These are phyloP conservation scores for Ciconia maguari DNA, from an alignment of 2,113 vertebrate species.

Conservation along the genomic window DNA sequence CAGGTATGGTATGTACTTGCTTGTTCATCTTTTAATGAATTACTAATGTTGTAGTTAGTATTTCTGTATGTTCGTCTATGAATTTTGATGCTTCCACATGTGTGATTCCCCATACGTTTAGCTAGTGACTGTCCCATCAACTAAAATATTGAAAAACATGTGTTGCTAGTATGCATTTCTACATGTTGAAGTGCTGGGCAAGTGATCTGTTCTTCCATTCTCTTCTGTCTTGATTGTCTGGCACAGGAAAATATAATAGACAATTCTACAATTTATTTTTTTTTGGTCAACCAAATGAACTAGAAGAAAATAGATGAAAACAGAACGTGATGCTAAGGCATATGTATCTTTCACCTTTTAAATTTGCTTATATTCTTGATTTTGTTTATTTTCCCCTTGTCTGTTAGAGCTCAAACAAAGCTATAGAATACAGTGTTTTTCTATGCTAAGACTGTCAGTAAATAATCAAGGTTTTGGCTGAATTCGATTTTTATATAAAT, in stretches of 20 bases:
- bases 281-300: background rate
- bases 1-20: slow-evolving; percentile 84
- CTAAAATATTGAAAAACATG: background rate
- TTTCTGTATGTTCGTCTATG: background rate
- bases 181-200: background rate
- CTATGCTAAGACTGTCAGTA: background rate
- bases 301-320: background rate
- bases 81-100: background rate
- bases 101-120: background rate
- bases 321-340: background rate
- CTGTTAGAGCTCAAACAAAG: background rate
- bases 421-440: background rate
- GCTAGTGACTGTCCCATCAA: background rate
- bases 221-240: background rate
- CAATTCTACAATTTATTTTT: background rate
- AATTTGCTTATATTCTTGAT: background rate
- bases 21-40: slow-evolving; percentile 56
- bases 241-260: background rate
- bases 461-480: background rate
- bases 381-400: background rate
- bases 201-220: background rate
- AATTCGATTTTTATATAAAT: background rate
- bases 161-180: background rate
- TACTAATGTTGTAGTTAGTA: background rate
- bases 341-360: background rate